phyloP scores from a whole-genome alignment of 2,797 vertebrate species.

The Phrynocephalus guinanensis region DNA sequence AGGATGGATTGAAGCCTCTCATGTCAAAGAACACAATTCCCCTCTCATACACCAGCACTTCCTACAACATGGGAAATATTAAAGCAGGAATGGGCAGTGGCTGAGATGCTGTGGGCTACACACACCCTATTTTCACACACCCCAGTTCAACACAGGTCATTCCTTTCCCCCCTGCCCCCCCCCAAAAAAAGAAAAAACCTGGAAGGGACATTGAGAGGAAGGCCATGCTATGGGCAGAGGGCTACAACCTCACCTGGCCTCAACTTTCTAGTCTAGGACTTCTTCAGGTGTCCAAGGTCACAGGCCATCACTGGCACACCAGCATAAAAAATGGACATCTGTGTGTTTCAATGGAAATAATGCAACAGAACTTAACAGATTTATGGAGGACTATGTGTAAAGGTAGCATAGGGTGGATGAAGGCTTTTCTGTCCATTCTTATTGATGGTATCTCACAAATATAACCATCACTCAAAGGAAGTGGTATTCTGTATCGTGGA shows the following conservation, averaged over 20 bases:
- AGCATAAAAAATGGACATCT: too few relatives aligned
- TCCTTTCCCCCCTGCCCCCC: too few relatives aligned
- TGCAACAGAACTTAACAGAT: not conserved
- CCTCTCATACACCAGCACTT: not conserved
- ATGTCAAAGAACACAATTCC: not conserved
- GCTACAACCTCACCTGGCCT: not conserved
- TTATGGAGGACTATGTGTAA: not conserved
- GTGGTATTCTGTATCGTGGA: not conserved
- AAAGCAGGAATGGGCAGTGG: too few relatives aligned
- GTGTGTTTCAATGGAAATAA: too few relatives aligned
- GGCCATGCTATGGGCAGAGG: too few relatives aligned
- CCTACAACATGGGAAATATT: not conserved
- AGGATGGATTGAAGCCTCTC: not conserved
- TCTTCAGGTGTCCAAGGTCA: not conserved
- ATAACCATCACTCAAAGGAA: not conserved
- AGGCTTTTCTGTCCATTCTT: not conserved
- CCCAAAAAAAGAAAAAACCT: too few relatives aligned
- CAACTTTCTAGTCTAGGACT: not conserved
- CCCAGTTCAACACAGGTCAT: too few relatives aligned
- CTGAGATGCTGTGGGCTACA: too few relatives aligned
- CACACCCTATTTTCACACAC: too few relatives aligned
- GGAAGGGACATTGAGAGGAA: too few relatives aligned
- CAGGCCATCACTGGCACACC: too few relatives aligned
- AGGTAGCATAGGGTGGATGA: not conserved
- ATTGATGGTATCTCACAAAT: not conserved